Percentiles rank a stretch among this genome's conserved stretches.
phyloP scores from a whole-genome alignment of 2,113 vertebrate species.

The Onychostruthus taczanowskii region DNA sequence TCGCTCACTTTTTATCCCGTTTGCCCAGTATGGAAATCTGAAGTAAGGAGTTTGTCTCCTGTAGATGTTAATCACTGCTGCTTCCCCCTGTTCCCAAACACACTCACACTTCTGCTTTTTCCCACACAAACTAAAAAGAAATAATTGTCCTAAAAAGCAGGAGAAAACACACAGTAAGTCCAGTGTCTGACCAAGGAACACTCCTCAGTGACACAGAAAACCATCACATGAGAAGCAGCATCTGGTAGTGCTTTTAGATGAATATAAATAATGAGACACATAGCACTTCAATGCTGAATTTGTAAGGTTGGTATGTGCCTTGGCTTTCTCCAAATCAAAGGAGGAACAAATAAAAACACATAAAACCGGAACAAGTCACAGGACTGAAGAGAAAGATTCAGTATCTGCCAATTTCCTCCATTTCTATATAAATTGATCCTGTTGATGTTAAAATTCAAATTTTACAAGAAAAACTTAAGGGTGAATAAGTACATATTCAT shows the following conservation, averaged over 20 bases:
- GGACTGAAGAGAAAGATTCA: background rate
- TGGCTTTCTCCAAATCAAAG: constrained; percentile 17
- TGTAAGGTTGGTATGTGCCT: constrained; percentile 26
- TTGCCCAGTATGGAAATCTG: background rate
- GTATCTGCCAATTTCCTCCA: constrained; percentile 20
- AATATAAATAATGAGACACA: constrained; percentile 36
- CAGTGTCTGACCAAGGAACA: constrained; percentile 15
- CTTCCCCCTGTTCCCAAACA: background rate
- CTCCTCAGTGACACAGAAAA: constrained; percentile 26
- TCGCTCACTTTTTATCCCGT: background rate
- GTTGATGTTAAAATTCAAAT: background rate
- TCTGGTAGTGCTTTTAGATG: constrained; percentile 22
- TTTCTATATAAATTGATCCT: background rate
- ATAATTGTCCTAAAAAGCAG: constrained; percentile 22
- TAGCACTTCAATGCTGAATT: background rate
- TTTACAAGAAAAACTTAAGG: background rate
- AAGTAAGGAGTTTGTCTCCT: background rate
- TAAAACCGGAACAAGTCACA: constrained; percentile 22
- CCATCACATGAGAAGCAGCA: constrained; percentile 46
- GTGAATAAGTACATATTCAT: background rate
- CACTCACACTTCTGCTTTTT: constrained; percentile 21
- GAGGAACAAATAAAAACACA: constrained; percentile 1
- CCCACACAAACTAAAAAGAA: constrained; percentile 45
- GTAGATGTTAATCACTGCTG: background rate
- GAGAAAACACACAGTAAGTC: constrained; percentile 16